Percentiles rank a stretch among this genome's conserved stretches.
Evolutionary conservation across 2,113 vertebrate species (phyloP).

Genomic region (Entelurus aequoreus): DNA sequence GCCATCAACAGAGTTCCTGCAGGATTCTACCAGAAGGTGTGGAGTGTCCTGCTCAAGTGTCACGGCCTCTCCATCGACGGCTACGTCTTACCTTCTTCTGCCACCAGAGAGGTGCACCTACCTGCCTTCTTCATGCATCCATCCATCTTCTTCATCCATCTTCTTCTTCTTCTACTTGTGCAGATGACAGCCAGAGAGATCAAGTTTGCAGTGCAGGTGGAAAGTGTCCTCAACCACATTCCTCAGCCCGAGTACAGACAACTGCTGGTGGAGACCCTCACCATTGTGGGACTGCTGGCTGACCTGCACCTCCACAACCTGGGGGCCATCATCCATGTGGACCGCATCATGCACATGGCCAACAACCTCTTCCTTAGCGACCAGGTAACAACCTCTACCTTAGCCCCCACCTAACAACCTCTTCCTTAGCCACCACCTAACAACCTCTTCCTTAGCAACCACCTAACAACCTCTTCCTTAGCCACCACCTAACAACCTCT

Average conservation of each 20-base stretch:
- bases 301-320: slow-evolving; percentile 87
- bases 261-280: slow-evolving; percentile 90
- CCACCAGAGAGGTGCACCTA: slow-evolving; percentile 83
- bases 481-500: too few relatives aligned
- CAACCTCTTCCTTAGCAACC: too few relatives aligned
- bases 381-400: slow-evolving; percentile 73
- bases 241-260: slow-evolving; percentile 96
- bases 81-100: slow-evolving; percentile 93
- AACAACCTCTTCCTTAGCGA: slow-evolving; percentile 89
- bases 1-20: slow-evolving; percentile 96
- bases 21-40: slow-evolving; percentile 96
- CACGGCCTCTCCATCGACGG: slow-evolving; percentile 95
- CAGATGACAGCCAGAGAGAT: slow-evolving; percentile 96
- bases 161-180: neutral
- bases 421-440: too few relatives aligned
- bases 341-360: slow-evolving; percentile 85
- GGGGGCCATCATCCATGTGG: slow-evolving; percentile 85
- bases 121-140: neutral
- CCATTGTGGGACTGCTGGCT: slow-evolving; percentile 85
- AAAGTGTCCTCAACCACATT: slow-evolving; percentile 92
- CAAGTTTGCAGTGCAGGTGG: slow-evolving; percentile 97
- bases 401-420: too few relatives aligned
- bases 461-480: too few relatives aligned
- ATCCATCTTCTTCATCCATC: too few relatives aligned
- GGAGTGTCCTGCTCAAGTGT: slow-evolving; percentile 97